Evolutionary conservation across 1,140 invertebrate species (phyloP), one percentile per base, ranked within the genome.

Genomic region (Alviniconcha marisindica): DNA sequence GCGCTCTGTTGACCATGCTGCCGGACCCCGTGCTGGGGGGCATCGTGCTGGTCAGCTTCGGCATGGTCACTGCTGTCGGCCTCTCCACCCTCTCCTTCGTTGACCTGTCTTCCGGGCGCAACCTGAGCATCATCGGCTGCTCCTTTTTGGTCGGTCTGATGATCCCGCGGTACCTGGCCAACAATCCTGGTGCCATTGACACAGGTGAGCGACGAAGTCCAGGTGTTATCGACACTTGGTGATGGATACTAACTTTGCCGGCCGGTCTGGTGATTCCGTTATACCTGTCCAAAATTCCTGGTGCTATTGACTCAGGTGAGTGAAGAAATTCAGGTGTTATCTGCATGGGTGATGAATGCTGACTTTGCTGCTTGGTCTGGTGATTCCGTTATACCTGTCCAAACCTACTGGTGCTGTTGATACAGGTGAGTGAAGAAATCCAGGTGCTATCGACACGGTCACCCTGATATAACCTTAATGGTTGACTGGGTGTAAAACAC

Each of bases 1-100:
- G 97, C n/a, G 97, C 96, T 0, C 93, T 97, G 10, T 97, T 98
- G 88, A 96, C 97, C 69, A 96, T 97, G 83, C 97, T 98, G 79
- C 97, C 97, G 2, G 96, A 96, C 90, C 97, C 97, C 0, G 95
- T 98, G 33, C 95, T 97, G 0, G 97, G 97, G 18, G 91, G 90
- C 18, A 87, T 91, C 14, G 83, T 91, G 12, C 83, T 90, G n/a
- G 84, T 91, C 80, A 89, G 89, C 82, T 91, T 91, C 80, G 91
- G 90, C 1, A 93, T 94, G 93, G 93, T 93, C n/a, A 93, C 93
- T 77, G 90, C 93, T 31, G 90, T 91, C 12, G 93, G 93, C 1
- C 83, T 91, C 21, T 90, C 90, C 28, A 88, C 83, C 54, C 66
- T 92, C 80, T 87, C 89, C 83, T 90, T 90, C 82, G 92, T 94